Base-by-base conservation (phyloP, 2,797 vertebrate species). In the Pseudochromis fuscus region DNA sequence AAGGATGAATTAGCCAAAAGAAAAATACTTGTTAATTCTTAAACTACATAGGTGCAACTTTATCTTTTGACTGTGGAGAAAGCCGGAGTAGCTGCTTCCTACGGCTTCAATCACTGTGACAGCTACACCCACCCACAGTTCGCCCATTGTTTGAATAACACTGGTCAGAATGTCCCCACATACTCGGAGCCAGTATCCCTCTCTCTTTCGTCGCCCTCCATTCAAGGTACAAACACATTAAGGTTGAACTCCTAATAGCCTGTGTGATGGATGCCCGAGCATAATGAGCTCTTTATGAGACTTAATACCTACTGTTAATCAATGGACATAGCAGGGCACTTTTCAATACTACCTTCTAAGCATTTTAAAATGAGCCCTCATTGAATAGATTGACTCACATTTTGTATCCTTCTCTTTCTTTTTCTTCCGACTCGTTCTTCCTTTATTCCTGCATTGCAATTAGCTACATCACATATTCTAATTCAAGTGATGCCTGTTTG, bases 281-380 rank as follows among this genome's bases (percentile, higher is more conserved):
- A 92, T 96, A 96, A 96, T 95, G 92, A 95, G 93, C 90, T 91
- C 93, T 95, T 97, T 96, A 95, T 94, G 94, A 95, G 92, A 92
- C 93, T 95, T 95, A 96, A 95, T 96, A 94, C 92, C 94, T 93
- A 94, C 94, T 95, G 95, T 96, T 98, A 97, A 96, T 98, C 97
- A 95, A 95, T 96, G 95, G 92, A 95, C 93, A 94, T 94, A 92
- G 94, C 91, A 92, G 93, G 94, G 89, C 94, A 94, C 87, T 94
- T 95, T 96, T 95, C 93, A 94, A 93, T 95, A 94, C 93, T 94
- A 95, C 94, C 94, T 95, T 95, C 94, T 93, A 92, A 94, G 94
- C 92, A 94, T 95, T 94, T 72, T 95, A 63, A 95, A 97, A 96
- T 95, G 95, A 96, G 95, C 95, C 93, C 93, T 93, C 95, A 94